Conservation (phyloP, 2,888 invertebrate species). For the Arrhopalites spinosus region DNA sequence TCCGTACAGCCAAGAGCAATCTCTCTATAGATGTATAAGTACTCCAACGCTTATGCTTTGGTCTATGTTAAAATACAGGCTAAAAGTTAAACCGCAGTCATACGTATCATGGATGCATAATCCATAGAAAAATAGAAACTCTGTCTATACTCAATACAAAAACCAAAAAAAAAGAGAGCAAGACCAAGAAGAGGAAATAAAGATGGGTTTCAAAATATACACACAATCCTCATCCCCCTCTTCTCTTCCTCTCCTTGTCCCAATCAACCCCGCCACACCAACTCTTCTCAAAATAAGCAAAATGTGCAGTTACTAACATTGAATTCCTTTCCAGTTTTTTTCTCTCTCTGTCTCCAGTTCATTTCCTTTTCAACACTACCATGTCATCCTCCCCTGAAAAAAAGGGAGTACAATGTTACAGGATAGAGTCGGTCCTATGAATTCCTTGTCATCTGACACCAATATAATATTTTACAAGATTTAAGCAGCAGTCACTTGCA, state of each 20-base stretch:
- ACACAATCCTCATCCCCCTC: not conserved
- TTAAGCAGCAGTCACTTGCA: conserved; percentile 1
- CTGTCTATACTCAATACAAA: too few relatives aligned
- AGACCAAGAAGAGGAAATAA: too few relatives aligned
- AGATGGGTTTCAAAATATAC: not conserved
- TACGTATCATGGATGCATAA: too few relatives aligned
- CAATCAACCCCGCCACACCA: not conserved
- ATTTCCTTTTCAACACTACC: not conserved
- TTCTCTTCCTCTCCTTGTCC: not conserved
- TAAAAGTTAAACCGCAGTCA: too few relatives aligned
- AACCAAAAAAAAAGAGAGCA: too few relatives aligned
- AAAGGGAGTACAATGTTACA: not conserved
- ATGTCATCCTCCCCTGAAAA: not conserved
- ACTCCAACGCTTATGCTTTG: too few relatives aligned
- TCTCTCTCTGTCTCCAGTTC: not conserved
- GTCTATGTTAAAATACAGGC: too few relatives aligned
- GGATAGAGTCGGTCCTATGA: not conserved
- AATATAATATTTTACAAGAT: conserved; percentile 14
- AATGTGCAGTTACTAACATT: not conserved
- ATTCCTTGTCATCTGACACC: conserved; percentile 23
- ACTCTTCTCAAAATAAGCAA: not conserved
- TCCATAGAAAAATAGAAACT: too few relatives aligned
- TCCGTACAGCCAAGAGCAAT: too few relatives aligned
- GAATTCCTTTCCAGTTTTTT: not conserved
- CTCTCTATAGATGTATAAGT: too few relatives aligned